phyloP scores from a whole-genome alignment of 2,888 invertebrate species.

The Ophion ventricosus region DNA sequence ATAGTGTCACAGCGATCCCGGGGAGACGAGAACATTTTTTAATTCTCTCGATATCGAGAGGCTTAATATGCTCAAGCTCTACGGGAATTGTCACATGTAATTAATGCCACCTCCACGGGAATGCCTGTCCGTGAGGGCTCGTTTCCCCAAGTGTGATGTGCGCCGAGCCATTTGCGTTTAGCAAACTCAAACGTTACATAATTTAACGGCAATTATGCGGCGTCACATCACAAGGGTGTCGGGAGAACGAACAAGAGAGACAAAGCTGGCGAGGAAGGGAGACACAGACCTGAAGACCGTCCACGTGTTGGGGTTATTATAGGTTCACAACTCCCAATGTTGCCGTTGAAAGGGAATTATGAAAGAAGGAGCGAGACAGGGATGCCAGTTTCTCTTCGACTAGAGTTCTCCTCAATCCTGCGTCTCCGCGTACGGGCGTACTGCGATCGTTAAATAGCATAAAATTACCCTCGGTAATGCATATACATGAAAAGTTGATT shows the following conservation, averaged over 20 bases:
- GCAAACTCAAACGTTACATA: constrained; percentile 73
- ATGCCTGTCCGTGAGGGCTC: constrained; percentile 24
- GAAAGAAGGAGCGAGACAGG: constrained; percentile 21
- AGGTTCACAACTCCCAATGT: constrained; percentile 65
- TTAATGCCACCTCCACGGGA: constrained; percentile 49
- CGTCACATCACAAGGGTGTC: constrained; percentile 71
- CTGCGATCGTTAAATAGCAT: constrained; percentile 50
- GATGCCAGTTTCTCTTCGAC: constrained; percentile 3
- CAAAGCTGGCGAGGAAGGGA: constrained; percentile 14
- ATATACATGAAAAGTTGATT: constrained; percentile 55
- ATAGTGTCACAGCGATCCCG: constrained; percentile 6
- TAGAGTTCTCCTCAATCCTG: constrained; percentile 20
- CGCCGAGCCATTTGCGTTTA: constrained; percentile 67
- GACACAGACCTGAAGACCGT: constrained; percentile 41
- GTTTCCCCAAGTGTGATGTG: constrained; percentile 53
- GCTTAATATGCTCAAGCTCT: constrained; percentile 33
- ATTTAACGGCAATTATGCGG: constrained; percentile 74
- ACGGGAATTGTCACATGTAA: constrained; percentile 60
- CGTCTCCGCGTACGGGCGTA: constrained; percentile 2
- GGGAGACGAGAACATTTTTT: constrained; percentile 32
- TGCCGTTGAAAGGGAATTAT: constrained; percentile 45
- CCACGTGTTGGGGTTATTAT: constrained; percentile 65
- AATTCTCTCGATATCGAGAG: constrained; percentile 48
- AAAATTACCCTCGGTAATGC: constrained; percentile 68
- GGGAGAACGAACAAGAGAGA: constrained; percentile 36